Percentiles rank a stretch among this genome's conserved stretches.
Conservation (phyloP, 2,113 vertebrate genomes). For the Anthoscopus minutus region DNA sequence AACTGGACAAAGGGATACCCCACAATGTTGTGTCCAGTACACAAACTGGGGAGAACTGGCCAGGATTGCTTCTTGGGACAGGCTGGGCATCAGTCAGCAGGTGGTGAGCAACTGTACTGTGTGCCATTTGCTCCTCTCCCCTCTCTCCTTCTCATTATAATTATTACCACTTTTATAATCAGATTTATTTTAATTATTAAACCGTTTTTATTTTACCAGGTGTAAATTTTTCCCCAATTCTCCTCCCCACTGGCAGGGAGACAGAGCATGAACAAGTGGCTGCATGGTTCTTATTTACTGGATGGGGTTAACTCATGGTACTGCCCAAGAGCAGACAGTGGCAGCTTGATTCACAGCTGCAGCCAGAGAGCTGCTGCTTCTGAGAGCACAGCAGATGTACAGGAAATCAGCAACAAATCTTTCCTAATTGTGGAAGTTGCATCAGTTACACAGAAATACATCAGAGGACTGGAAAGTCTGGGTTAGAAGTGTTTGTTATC, state of each 20-base stretch:
- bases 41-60: not conserved
- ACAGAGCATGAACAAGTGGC: not conserved
- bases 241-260: not conserved
- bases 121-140: not conserved
- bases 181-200: not conserved
- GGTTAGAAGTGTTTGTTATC: not conserved
- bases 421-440: slow-evolving; percentile 3
- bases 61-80: not conserved
- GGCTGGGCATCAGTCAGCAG: not conserved
- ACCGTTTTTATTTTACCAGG: not conserved
- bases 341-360: not conserved
- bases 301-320: not conserved
- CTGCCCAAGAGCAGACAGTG: not conserved
- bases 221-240: not conserved
- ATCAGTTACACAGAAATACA: not conserved
- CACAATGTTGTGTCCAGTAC: not conserved
- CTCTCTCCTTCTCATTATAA: not conserved
- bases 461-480: not conserved
- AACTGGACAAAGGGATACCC: not conserved
- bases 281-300: not conserved
- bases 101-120: not conserved
- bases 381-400: not conserved
- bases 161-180: not conserved
- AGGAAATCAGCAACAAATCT: slow-evolving; percentile 15
- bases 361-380: not conserved